Conservation (phyloP, 2,113 vertebrate species). For the Psammodynastes pulverulentus region DNA sequence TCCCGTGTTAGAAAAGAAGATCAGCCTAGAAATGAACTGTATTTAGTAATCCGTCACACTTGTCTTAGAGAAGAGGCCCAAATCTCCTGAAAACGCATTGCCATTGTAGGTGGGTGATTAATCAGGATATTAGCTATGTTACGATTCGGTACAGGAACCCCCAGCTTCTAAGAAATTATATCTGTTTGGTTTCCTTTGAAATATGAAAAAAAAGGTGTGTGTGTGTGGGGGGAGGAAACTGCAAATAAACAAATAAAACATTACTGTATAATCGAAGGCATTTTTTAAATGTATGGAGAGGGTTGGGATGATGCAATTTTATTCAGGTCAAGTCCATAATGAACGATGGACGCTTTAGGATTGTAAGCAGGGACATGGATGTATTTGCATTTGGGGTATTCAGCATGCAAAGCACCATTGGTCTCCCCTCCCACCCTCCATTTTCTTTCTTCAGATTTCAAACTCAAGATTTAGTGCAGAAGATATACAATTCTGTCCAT, state of each 20-base stretch:
- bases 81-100: constrained; percentile 31
- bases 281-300: constrained; percentile 37
- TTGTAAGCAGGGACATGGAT: not conserved
- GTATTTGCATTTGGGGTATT: not conserved
- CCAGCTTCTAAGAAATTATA: constrained; percentile 1
- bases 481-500: not conserved
- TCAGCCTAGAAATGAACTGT: constrained; percentile 66
- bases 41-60: constrained; percentile 59
- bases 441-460: not conserved
- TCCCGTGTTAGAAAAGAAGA: constrained; percentile 60
- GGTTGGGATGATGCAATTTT: not conserved
- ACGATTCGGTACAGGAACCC: constrained; percentile 22
- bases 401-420: not conserved
- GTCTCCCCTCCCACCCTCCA: too few species aligned
- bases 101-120: constrained; percentile 52
- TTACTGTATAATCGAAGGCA: not conserved
- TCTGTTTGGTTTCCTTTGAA: not conserved
- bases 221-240: not conserved
- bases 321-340: not conserved
- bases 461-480: not conserved
- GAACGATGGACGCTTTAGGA: not conserved
- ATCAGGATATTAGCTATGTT: constrained; percentile 34
- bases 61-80: constrained; percentile 40
- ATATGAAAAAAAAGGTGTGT: constrained; percentile 2
- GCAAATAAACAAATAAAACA: not conserved